Evolutionary conservation across 2,113 vertebrate species (phyloP).

Genomic region (Zapornia atra): DNA sequence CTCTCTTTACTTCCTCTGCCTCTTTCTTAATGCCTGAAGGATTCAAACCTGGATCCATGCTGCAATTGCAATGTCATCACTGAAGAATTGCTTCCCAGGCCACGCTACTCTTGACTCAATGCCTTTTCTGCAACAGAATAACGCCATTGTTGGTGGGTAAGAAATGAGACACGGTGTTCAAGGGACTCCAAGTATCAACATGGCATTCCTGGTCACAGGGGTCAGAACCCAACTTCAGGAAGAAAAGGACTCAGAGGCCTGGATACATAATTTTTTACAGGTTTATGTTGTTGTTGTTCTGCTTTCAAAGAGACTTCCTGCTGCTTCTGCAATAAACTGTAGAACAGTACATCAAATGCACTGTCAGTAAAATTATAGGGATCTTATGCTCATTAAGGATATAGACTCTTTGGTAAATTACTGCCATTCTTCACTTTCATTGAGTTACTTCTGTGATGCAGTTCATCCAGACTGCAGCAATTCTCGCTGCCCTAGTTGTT

Average conservation of each 20-base stretch:
- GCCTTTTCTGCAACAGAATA: neutral
- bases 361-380: slow-evolving; percentile 33
- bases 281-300: neutral
- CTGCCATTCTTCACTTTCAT: slow-evolving; percentile 46
- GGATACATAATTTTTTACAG: neutral
- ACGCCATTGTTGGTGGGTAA: neutral
- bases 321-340: slow-evolving; percentile 5
- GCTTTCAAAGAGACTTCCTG: slow-evolving; percentile 11
- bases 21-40: neutral
- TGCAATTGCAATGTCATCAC: neutral
- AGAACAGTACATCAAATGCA: neutral
- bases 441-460: neutral
- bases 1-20: neutral
- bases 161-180: neutral
- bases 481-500: neutral
- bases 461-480: neutral
- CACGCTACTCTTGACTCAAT: neutral
- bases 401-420: slow-evolving; percentile 48
- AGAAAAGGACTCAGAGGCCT: neutral
- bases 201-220: neutral
- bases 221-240: neutral
- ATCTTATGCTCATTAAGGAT: slow-evolving; percentile 32
- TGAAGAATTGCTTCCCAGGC: neutral
- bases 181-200: neutral
- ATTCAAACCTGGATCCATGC: neutral